Conservation (phyloP, 2,888 invertebrate genomes). For the Capitulum mitella region DNA sequence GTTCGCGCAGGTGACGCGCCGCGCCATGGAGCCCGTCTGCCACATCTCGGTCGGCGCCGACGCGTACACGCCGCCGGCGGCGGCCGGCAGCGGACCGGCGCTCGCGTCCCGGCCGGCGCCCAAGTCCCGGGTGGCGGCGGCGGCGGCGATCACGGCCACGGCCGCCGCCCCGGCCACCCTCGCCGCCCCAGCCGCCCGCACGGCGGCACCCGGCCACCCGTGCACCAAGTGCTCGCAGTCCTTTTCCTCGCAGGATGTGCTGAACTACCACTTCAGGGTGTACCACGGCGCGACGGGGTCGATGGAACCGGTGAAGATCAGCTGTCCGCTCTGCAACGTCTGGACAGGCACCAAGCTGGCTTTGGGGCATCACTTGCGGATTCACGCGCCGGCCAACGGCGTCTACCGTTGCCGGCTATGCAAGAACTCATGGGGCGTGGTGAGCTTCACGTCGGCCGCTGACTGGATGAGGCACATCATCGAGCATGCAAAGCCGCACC, state of each 20-base stretch:
- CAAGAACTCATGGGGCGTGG: neutral
- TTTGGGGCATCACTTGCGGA: neutral
- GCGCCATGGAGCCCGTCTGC: slow-evolving; percentile 2
- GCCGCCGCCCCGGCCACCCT: neutral
- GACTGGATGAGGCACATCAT: neutral
- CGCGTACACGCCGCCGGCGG: neutral
- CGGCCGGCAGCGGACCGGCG: neutral
- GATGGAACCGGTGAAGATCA: neutral
- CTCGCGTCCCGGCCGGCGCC: neutral
- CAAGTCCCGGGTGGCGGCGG: neutral
- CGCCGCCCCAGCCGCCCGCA: neutral
- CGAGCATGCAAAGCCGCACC: neutral
- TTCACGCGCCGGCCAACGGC: neutral
- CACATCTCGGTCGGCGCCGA: neutral
- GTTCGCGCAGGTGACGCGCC: neutral
- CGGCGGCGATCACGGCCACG: neutral
- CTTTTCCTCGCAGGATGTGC: neutral
- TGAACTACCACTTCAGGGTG: neutral
- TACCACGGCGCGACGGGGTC: neutral
- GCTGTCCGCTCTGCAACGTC: neutral
- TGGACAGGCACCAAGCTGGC: neutral
- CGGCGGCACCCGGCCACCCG: neutral
- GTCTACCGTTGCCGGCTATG: neutral
- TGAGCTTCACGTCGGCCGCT: neutral
- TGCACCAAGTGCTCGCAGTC: slow-evolving; percentile 7